Conservation (phyloP, 2,113 vertebrate species). For the Brachypodius melanocephalos region DNA sequence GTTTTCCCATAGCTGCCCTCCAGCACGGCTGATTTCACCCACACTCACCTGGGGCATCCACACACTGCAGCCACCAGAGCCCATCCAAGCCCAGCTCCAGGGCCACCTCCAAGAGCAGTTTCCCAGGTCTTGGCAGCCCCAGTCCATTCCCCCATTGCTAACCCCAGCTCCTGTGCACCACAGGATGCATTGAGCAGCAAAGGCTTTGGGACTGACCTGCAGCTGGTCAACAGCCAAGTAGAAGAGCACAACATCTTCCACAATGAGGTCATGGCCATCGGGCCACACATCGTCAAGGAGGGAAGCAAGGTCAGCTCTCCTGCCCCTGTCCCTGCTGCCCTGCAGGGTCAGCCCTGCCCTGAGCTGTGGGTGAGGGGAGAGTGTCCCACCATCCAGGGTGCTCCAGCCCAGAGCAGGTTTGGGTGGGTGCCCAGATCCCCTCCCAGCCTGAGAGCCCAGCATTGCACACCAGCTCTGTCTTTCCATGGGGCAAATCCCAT, state of each 20-base stretch:
- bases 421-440: neutral
- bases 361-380: fast-evolving
- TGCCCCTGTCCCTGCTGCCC: neutral
- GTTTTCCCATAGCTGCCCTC: neutral
- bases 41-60: fast-evolving
- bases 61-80: fast-evolving
- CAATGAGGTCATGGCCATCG: constrained; percentile 94
- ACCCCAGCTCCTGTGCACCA: neutral
- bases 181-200: constrained; percentile 83
- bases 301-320: constrained; percentile 75
- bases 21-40: neutral
- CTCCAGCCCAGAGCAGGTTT: neutral
- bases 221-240: constrained; percentile 86
- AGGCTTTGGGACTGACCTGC: constrained; percentile 88
- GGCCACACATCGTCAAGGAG: constrained; percentile 80
- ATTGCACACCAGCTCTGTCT: fast-evolving
- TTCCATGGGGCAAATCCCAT: neutral
- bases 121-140: neutral
- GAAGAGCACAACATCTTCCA: constrained; percentile 97
- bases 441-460: neutral
- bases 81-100: neutral
- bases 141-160: fast-evolving
- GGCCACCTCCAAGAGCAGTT: neutral
- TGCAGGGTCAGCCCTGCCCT: fast-evolving
- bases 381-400: neutral